Conservation (phyloP, 2,888 invertebrate species). For the Thalpophila matura region DNA sequence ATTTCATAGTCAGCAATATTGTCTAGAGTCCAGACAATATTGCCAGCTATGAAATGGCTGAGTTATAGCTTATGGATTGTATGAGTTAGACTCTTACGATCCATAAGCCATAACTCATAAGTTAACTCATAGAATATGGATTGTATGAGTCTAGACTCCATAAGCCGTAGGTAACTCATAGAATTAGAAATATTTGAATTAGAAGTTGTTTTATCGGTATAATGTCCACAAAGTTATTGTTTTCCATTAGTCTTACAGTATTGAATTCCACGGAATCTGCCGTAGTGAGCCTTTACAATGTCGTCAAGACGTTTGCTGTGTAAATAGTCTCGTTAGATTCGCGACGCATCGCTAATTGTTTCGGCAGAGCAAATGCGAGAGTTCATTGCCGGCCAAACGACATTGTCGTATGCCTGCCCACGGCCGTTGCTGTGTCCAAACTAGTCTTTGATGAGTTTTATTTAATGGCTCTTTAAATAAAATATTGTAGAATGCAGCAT, state of each 20-base stretch:
- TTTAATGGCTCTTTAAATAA: slow-evolving; percentile 8
- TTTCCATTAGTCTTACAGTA: slow-evolving; percentile 27
- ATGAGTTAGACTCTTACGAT: no score
- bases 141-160: slow-evolving; percentile 28
- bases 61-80: no score
- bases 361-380: slow-evolving; percentile 86
- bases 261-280: slow-evolving; percentile 32
- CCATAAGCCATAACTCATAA: no score
- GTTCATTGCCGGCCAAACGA: slow-evolving; percentile 87
- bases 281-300: slow-evolving; percentile 45
- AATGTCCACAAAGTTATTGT: slow-evolving; percentile 15
- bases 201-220: slow-evolving; percentile 16
- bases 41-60: slow-evolving; percentile 43
- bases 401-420: slow-evolving; percentile 77
- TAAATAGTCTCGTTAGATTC: slow-evolving; percentile 78
- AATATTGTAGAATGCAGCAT: neutral
- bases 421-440: slow-evolving; percentile 65
- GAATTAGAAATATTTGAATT: neutral
- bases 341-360: slow-evolving; percentile 85
- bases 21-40: neutral
- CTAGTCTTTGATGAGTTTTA: slow-evolving; percentile 34
- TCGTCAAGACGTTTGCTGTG: slow-evolving; percentile 65
- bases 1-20: slow-evolving; percentile 29
- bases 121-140: no score
- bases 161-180: slow-evolving; percentile 5